These are phyloP conservation scores for Hemibagrus wyckioides DNA, from an alignment of 2,113 vertebrate species.

Conservation along the genomic window DNA sequence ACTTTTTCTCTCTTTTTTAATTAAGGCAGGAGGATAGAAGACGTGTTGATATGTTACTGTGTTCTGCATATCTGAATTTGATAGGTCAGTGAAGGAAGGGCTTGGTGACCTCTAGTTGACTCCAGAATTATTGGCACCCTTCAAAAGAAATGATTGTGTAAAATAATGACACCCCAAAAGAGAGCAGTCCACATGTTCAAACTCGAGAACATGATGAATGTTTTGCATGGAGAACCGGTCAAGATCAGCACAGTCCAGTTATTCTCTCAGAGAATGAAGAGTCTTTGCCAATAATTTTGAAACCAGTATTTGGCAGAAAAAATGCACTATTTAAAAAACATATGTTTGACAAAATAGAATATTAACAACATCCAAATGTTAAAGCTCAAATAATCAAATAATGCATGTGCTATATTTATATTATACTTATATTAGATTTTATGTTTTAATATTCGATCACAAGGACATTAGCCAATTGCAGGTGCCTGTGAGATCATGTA, in stretches of 20 bases:
- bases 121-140: slow-evolving; percentile 1
- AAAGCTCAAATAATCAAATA: background rate
- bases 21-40: background rate
- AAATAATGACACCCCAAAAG: background rate
- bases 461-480: background rate
- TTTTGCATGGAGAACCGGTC: background rate
- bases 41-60: background rate
- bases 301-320: background rate
- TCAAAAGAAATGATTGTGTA: background rate
- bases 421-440: too few relatives aligned
- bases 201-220: background rate
- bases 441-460: background rate
- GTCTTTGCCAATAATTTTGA: background rate
- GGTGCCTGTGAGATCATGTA: background rate
- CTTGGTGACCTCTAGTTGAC: background rate
- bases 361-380: background rate
- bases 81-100: background rate
- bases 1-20: slow-evolving; percentile 12
- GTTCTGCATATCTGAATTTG: background rate
- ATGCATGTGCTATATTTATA: too few relatives aligned
- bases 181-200: background rate
- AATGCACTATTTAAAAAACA: background rate
- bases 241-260: background rate
- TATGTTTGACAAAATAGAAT: background rate
- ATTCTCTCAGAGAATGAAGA: background rate